Evolutionary conservation across 2,797 vertebrate genomes (phyloP).

Genomic region (Gastrophryne carolinensis): DNA sequence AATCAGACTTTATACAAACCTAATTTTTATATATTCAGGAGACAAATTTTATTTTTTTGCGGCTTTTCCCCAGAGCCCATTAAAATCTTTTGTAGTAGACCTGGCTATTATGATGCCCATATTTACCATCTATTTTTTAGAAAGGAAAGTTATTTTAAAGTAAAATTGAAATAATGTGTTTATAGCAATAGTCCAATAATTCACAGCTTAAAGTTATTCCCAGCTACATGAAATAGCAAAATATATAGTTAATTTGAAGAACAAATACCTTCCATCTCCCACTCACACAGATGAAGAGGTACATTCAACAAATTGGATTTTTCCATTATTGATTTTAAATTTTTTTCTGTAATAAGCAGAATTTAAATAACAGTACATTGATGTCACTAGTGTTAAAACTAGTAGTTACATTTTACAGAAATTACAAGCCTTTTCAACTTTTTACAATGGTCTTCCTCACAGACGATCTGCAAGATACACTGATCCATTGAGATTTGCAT

Average conservation of each 20-base stretch:
- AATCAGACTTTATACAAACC: no score
- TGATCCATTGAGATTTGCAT: no score
- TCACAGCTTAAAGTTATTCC: neutral
- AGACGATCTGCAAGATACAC: no score
- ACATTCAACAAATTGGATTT: neutral
- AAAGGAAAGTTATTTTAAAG: slow-evolving; percentile 8
- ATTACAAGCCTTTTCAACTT: no score
- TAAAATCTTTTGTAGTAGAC: neutral
- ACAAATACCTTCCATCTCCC: neutral
- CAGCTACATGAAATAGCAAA: neutral
- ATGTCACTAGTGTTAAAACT: no score
- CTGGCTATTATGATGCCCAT: neutral
- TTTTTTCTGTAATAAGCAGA: neutral
- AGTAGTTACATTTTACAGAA: no score
- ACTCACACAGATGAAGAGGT: neutral
- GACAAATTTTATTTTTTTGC: no score
- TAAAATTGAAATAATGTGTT: slow-evolving; percentile 13
- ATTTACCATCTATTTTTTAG: slow-evolving; percentile 9
- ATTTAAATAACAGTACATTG: no score
- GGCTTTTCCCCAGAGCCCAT: slow-evolving; percentile 2
- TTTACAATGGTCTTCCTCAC: no score
- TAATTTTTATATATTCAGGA: no score
- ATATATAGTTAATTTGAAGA: neutral
- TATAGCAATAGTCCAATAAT: slow-evolving; percentile 8
- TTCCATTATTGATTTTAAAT: neutral